Evolutionary conservation across 2,888 invertebrate genomes (phyloP).

Genomic region (Gortyna flavago): DNA sequence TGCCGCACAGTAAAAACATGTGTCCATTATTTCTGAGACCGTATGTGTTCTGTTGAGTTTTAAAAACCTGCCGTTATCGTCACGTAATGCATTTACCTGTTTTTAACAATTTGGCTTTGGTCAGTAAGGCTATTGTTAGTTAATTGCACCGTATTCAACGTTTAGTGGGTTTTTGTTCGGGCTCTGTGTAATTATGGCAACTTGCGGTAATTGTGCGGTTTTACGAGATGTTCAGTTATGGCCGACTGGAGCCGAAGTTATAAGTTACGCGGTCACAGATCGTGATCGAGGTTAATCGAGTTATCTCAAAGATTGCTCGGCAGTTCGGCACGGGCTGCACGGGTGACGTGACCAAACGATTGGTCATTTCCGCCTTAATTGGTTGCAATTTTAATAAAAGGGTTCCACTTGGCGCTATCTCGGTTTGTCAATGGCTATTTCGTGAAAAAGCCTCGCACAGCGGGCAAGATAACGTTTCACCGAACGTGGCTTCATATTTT

Average conservation of each 20-base stretch:
- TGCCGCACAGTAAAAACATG: constrained; percentile 62
- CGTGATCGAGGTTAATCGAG: constrained; percentile 77
- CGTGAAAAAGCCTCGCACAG: constrained; percentile 9
- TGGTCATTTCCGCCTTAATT: constrained; percentile 77
- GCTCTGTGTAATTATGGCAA: constrained; percentile 29
- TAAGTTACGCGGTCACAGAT: constrained; percentile 66
- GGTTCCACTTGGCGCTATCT: constrained; percentile 25
- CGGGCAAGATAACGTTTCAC: constrained; percentile 18
- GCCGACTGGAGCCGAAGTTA: constrained; percentile 42
- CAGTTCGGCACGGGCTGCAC: constrained; percentile 65
- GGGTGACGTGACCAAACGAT: constrained; percentile 73
- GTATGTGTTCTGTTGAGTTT: constrained; percentile 34
- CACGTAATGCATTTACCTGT: constrained; percentile 30
- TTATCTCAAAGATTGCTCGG: constrained; percentile 74
- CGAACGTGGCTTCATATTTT: background rate
- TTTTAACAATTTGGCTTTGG: constrained; percentile 29
- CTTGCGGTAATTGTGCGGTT: constrained; percentile 39
- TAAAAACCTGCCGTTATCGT: constrained; percentile 43
- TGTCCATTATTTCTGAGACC: constrained; percentile 58
- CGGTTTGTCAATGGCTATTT: constrained; percentile 14
- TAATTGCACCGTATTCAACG: constrained; percentile 26
- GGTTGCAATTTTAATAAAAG: constrained; percentile 61
- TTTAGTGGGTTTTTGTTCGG: constrained; percentile 39
- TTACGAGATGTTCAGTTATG: constrained; percentile 40
- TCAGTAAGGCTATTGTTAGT: constrained; percentile 41